Evolutionary conservation across 2,888 invertebrate species (phyloP).

Genomic region (Monochamus alternatus): DNA sequence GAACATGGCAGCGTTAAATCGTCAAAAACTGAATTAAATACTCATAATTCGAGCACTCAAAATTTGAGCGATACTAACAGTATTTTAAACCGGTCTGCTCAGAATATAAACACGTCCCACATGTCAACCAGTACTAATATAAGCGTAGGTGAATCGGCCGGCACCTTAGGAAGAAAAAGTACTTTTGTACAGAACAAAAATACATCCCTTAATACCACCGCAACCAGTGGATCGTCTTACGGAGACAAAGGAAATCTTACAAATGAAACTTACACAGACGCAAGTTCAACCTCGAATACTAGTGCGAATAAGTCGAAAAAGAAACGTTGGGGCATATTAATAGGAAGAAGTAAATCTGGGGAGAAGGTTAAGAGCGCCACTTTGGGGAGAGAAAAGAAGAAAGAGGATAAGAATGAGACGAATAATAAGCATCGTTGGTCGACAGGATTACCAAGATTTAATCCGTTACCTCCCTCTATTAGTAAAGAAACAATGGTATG

Average conservation of each 20-base stretch:
- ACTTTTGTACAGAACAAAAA: slow-evolving; percentile 61
- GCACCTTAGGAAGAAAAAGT: slow-evolving; percentile 48
- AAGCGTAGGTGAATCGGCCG: slow-evolving; percentile 34
- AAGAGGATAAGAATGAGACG: slow-evolving; percentile 71
- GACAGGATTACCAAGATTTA: slow-evolving; percentile 80
- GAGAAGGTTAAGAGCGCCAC: slow-evolving; percentile 80
- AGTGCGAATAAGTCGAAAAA: slow-evolving; percentile 70
- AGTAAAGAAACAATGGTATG: slow-evolving; percentile 87
- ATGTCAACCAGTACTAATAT: slow-evolving; percentile 36
- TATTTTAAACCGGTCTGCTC: slow-evolving; percentile 44
- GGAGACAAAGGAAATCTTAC: slow-evolving; percentile 42
- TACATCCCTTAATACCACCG: slow-evolving; percentile 18
- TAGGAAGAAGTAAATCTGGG: slow-evolving; percentile 75
- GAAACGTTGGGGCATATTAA: slow-evolving; percentile 81
- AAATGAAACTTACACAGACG: slow-evolving; percentile 53
- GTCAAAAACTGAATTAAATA: slow-evolving; percentile 57
- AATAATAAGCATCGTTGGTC: slow-evolving; percentile 81
- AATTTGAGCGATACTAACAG: slow-evolving; percentile 42
- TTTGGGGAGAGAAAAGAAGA: slow-evolving; percentile 78
- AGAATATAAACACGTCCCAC: slow-evolving; percentile 44
- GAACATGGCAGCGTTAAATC: slow-evolving; percentile 54
- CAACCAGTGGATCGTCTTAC: slow-evolving; percentile 44
- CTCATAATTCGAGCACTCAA: slow-evolving; percentile 43
- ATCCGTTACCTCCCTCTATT: slow-evolving; percentile 83
- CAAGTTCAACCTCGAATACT: slow-evolving; percentile 55